Base-by-base conservation (phyloP, 2,113 vertebrate species). In the Sakesphorus luctuosus region DNA sequence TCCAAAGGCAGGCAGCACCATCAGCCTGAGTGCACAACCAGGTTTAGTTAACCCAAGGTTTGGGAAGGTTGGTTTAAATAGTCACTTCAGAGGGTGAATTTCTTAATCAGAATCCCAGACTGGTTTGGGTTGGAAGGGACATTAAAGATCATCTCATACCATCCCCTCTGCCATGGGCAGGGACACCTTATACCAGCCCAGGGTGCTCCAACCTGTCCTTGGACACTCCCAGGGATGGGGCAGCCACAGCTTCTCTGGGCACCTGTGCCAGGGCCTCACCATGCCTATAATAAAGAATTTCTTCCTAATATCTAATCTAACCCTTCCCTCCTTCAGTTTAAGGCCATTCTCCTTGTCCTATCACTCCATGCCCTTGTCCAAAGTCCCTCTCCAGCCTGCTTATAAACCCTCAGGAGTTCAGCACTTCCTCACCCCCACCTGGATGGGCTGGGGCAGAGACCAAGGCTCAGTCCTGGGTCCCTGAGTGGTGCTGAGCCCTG, bases 21-120 rank as follows among this genome's bases (percentile, higher is more conserved):
- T 1, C 8, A 40, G 3, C n/a, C 75, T 8, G 5, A 33, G 82
- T 2, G 29, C 4, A 0, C 0, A 18, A 24, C 13, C 10, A 16
- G 24, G 10, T 35, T 15, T 8, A 35, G 56, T 35, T 35, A 10
- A 58, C 21, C 56, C 56, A 59, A 14, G 13, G 24, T n/a, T 24
- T 9, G 56, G n/a, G n/a, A 35, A 59, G n/a, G 50, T 52, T 28
- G 25, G 26, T 52, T 26, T 52, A 15, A 50, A 50, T 15, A 52
- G 50, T 52, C 14, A 52, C 25, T 26, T 28, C 14, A 52, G 25
- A 8, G 14, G 25, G 56, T 15, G 58, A 59, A 59, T 35, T 59
- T 35, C n/a, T 59, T 24, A 16, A 59, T 16, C 5, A 36, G 13
- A 52, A 20, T 21, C 38, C 26, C 46, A n/a, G 28, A 13, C 9